Evolutionary conservation across 2,113 vertebrate genomes (phyloP), one percentile per base, ranked within the genome.

Genomic region (Danionella cerebrum): DNA sequence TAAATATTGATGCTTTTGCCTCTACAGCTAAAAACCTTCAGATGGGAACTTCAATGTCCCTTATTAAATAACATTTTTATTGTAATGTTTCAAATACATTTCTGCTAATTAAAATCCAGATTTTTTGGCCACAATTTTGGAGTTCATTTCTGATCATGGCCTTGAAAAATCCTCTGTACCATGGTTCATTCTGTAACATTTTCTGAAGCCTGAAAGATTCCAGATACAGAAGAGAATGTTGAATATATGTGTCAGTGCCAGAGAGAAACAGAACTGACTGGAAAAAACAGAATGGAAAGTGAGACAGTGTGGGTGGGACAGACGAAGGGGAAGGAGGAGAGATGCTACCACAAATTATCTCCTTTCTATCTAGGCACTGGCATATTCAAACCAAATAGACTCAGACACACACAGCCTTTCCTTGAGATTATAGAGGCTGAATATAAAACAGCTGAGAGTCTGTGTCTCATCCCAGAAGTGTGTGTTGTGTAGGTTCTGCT

Each of bases 381-480:
- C 38, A 54, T 31, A 27, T 36, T 53, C 47, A 29, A 10, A 55
- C 41, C 44, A 66, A 21, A 18, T 27, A 52, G 12, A 41, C 14
- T 47, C 51, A 69, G 21, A 35, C 35, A 31, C 18, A 35, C 35
- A 31, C 18, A 11, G 38, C 12, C 33, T 70, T 41, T 62, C 71
- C 76, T 53, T 67, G 58, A 35, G 67, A 31, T 75, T 75, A 75
- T 42, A 36, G 31, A 57, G n/a, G 33, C 22, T 69, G 58, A 72
- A 70, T 80, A 78, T 62, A 75, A 75, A 80, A 67, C 25, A 69
- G 72, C 55, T 42, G 12, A 25, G 19, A 51, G 21, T 41, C 39
- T 60, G 54, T 59, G 67, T 71, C 54, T 71, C 65, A 76, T 82
- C 76, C 73, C 70, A 79, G 72, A 76, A 53, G 51, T 58, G 45